phyloP scores from a whole-genome alignment of 1,140 invertebrate species.

The Drosophila lowei region DNA sequence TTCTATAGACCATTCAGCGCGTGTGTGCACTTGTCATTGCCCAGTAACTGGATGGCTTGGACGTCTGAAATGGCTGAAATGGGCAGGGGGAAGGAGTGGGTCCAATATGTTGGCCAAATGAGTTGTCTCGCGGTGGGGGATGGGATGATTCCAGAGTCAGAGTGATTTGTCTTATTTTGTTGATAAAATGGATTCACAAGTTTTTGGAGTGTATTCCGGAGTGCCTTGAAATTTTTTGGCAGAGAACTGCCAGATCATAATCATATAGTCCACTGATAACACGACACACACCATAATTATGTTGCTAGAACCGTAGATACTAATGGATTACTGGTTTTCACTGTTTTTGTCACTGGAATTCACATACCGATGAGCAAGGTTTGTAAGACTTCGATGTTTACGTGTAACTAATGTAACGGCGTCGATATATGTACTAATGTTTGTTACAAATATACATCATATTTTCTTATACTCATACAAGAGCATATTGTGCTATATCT shows the following conservation, averaged over 20 bases:
- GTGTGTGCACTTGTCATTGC: conserved; percentile 57
- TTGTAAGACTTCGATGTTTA: background rate
- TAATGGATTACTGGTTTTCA: too few relatives aligned
- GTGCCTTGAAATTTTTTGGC: background rate
- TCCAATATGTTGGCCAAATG: conserved; percentile 28
- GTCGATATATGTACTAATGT: too few relatives aligned
- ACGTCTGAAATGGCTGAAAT: background rate
- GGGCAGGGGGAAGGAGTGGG: background rate
- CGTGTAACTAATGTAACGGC: too few relatives aligned
- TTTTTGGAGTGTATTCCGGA: background rate
- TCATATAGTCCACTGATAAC: conserved; percentile 23
- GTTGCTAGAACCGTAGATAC: background rate
- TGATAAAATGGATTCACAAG: background rate
- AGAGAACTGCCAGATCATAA: conserved; percentile 23
- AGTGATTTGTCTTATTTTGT: conserved; percentile 18
- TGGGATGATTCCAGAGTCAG: background rate
- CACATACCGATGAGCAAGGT: too few relatives aligned
- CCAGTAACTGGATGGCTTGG: conserved; percentile 11
- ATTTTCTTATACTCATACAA: too few relatives aligned
- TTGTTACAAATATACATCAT: too few relatives aligned
- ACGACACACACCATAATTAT: background rate
- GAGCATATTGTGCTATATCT: too few relatives aligned
- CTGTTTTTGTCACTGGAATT: too few relatives aligned
- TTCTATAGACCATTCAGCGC: conserved; percentile 57
- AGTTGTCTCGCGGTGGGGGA: conserved; percentile 8